Conservation (phyloP, 2,797 vertebrate genomes). For the Melanotaenia pygmaea region DNA sequence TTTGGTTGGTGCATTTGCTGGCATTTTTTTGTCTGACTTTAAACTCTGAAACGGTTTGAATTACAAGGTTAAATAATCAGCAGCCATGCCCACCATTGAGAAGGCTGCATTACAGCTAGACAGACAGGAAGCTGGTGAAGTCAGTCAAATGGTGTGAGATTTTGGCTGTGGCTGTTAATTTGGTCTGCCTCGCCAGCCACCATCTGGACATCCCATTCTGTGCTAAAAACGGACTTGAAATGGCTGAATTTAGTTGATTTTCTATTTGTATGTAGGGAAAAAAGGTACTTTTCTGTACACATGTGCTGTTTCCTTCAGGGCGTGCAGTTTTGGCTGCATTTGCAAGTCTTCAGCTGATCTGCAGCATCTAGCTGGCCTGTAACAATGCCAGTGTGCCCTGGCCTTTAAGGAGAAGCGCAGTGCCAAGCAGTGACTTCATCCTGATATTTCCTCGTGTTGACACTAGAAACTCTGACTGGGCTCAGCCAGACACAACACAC, state of each 20-base stretch:
- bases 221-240: conserved; percentile 44
- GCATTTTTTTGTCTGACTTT: neutral
- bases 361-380: conserved; percentile 22
- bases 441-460: conserved; percentile 73
- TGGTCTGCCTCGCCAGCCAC: conserved; percentile 40
- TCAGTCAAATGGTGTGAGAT: conserved; percentile 41
- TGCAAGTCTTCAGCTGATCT: conserved; percentile 10
- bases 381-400: conserved; percentile 36
- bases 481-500: conserved; percentile 52
- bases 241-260: conserved; percentile 33
- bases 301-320: conserved; percentile 13
- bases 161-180: conserved; percentile 35
- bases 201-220: conserved; percentile 47
- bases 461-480: conserved; percentile 53
- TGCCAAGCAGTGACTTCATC: conserved; percentile 69
- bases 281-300: conserved; percentile 18
- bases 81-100: conserved; percentile 1
- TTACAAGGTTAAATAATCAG: neutral
- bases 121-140: conserved; percentile 40
- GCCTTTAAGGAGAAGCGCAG: conserved; percentile 45
- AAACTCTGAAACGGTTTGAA: neutral
- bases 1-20: conserved; percentile 6
- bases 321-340: neutral
- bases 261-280: neutral
- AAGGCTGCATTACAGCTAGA: conserved; percentile 20